Conservation (phyloP, 2,888 invertebrate species). For the Nephrotoma appendiculata region DNA sequence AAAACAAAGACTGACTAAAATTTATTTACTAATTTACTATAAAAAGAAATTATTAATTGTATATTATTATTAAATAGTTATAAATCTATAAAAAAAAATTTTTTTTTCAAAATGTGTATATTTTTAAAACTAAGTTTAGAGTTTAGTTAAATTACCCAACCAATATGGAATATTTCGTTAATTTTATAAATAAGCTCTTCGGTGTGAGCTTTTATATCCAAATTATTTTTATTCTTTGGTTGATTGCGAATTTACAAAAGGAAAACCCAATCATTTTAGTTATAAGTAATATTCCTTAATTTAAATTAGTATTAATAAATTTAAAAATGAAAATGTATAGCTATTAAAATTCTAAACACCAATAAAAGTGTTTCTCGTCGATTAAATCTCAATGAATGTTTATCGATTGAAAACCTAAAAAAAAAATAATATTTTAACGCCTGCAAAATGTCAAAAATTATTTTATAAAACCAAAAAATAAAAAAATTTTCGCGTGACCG, state of each 20-base stretch:
- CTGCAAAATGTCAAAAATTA: background rate
- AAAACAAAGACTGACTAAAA: background rate
- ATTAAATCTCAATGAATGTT: background rate
- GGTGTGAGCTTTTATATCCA: background rate
- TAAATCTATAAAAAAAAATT: background rate
- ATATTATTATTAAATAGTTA: background rate
- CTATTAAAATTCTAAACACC: background rate
- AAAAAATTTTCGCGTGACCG: background rate
- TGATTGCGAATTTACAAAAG: too few species aligned
- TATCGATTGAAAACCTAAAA: background rate
- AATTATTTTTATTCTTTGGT: too few species aligned
- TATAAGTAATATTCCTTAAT: too few species aligned
- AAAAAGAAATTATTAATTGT: background rate
- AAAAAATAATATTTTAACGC: background rate
- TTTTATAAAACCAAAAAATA: background rate
- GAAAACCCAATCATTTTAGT: too few species aligned
- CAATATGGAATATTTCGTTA: background rate
- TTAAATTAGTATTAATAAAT: too few species aligned
- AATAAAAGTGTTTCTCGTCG: background rate
- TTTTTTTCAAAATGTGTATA: background rate
- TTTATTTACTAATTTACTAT: background rate
- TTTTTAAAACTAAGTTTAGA: background rate
- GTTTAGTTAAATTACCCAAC: background rate
- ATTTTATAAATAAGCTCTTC: background rate
- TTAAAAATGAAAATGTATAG: background rate